A percentile compares a stretch with the other conserved stretches of the same genome.
Conservation (phyloP, 1,140 invertebrate species). For the Cecropterus lyciades region DNA sequence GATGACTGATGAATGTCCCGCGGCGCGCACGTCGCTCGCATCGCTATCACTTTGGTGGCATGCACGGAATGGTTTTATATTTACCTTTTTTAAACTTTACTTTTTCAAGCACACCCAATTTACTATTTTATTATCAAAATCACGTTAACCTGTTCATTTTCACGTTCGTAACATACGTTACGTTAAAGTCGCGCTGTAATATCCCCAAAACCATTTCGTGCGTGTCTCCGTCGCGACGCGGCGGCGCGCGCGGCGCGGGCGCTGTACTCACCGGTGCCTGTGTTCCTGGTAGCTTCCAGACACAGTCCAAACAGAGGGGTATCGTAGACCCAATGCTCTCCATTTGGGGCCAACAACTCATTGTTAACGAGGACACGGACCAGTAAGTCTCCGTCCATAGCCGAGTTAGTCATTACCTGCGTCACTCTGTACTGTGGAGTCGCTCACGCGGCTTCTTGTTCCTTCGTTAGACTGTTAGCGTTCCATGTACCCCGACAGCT, state of each 20-base stretch:
- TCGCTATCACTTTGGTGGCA: conserved; percentile 32
- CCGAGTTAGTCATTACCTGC: conserved; percentile 65
- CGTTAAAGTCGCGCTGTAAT: too few relatives aligned
- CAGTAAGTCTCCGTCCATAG: conserved; percentile 91
- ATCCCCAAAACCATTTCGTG: conserved; percentile 8
- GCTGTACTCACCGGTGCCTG: conserved; percentile 64
- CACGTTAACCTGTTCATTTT: too few relatives aligned
- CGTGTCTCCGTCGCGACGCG: too few relatives aligned
- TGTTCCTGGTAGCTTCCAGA: conserved; percentile 93
- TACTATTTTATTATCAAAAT: too few relatives aligned
- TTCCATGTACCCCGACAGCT: conserved; percentile 60
- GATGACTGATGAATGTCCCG: conserved; percentile 14
- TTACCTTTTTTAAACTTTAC: neutral
- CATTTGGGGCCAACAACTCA: conserved; percentile 98
- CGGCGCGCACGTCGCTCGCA: conserved; percentile 17
- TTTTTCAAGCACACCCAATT: too few relatives aligned
- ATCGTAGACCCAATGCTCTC: conserved; percentile 98
- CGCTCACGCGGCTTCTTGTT: conserved; percentile 62
- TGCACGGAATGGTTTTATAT: conserved; percentile 5
- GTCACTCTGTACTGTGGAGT: conserved; percentile 67
- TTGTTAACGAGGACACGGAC: conserved; percentile 97
- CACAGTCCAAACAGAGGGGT: conserved; percentile 95
- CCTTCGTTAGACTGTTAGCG: conserved; percentile 65
- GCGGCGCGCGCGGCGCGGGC: conserved; percentile 37
- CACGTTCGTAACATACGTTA: too few relatives aligned